Evolutionary conservation across 2,113 vertebrate species (phyloP), one percentile per base, ranked within the genome.

Genomic region (Nerophis ophidion): DNA sequence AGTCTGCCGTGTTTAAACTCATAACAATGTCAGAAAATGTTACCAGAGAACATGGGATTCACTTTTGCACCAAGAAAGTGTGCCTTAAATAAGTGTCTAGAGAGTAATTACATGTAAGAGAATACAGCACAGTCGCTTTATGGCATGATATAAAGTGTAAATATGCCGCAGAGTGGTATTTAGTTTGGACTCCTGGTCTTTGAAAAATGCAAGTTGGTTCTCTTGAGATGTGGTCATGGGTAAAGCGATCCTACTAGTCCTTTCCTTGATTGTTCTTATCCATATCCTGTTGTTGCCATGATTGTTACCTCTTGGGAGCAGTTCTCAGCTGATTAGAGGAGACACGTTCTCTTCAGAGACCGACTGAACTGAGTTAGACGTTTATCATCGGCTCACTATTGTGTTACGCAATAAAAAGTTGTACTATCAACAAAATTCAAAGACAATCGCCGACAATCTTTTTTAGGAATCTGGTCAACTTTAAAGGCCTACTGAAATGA

Each of bases 221-320:
- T 55, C 17, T 50, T 72, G 62, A 75, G 69, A 76, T 74, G 75
- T 67, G 66, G 61, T 63, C 61, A 63, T 60, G 16, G 59, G 72
- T 72, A 58, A 65, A 71, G 66, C 56, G 77, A 78, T 77, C 72
- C 70, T 70, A 66, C 52, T 6, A 44, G 61, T 61, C 36, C 14
- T 79, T 81, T 81, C 77, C 86, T 84, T 36, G 66, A 68, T 84
- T 83, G 77, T 68, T 71, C 71, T 80, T 75, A 81, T 80, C 76
- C 69, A 57, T 73, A 85, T 85, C 81, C 81, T 79, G 61, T 83
- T 80, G 74, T 79, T 84, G 80, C 71, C 70, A 35, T 54, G 61
- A 35, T 58, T 81, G 70, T 49, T 42, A 70, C 61, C 81, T 58
- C 86, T 44, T 57, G 77, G 83, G 81, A 81, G 57, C 8, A 0